phyloP scores from a whole-genome alignment of 1,140 invertebrate species.

The Drosophila sp. region DNA sequence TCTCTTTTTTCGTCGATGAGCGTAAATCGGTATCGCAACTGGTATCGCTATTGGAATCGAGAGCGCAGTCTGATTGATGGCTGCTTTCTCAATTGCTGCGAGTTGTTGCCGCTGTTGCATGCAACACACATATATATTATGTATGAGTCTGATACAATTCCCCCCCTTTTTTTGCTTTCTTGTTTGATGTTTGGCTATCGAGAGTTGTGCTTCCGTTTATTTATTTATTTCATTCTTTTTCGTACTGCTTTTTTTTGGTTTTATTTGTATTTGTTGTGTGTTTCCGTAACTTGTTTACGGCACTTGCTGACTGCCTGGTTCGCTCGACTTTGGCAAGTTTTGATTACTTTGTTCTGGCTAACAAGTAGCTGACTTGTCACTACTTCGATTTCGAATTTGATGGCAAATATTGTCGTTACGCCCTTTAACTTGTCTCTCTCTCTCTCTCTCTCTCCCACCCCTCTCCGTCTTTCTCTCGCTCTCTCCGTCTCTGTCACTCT shows the following conservation, averaged over 20 bases:
- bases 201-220: slow-evolving; percentile 33
- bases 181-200: slow-evolving; percentile 32
- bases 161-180: slow-evolving; percentile 1
- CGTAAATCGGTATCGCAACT: slow-evolving; percentile 3
- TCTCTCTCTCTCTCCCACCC: neutral
- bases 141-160: slow-evolving; percentile 11
- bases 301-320: slow-evolving; percentile 7
- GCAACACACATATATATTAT: slow-evolving; percentile 32
- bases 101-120: slow-evolving; percentile 18
- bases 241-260: neutral
- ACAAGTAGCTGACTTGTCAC: slow-evolving; percentile 37
- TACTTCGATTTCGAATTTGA: slow-evolving; percentile 36
- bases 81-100: slow-evolving; percentile 15
- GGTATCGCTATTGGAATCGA: slow-evolving; percentile 11
- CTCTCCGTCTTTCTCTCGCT: neutral
- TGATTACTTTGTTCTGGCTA: slow-evolving; percentile 52
- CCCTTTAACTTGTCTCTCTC: neutral
- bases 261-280: slow-evolving; percentile 1
- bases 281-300: slow-evolving; percentile 47
- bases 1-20: neutral
- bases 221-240: slow-evolving; percentile 13
- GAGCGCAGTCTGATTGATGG: slow-evolving; percentile 35
- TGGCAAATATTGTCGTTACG: slow-evolving; percentile 52
- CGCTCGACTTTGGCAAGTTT: slow-evolving; percentile 22
- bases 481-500: too few species aligned